Conservation (phyloP, 2,888 invertebrate genomes). For the Ellobium chinense region DNA sequence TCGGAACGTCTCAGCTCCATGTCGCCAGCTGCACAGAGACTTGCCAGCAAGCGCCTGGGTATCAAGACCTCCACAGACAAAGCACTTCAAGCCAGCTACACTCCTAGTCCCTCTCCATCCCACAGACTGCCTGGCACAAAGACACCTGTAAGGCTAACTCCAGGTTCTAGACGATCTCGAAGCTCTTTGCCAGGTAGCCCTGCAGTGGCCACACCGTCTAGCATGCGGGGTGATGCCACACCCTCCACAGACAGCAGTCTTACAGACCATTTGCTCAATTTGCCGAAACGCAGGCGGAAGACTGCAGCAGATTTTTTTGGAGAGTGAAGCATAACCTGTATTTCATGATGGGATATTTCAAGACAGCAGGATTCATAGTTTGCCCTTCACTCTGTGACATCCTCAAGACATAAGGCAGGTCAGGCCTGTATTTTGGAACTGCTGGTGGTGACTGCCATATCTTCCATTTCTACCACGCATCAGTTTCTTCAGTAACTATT, state of each 20-base stretch:
- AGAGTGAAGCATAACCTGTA: neutral
- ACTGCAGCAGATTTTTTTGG: slow-evolving; percentile 48
- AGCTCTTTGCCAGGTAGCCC: slow-evolving; percentile 40
- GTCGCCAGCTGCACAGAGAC: slow-evolving; percentile 95
- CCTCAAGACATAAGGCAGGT: too few species aligned
- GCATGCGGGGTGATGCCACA: slow-evolving; percentile 45
- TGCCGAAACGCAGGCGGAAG: slow-evolving; percentile 80
- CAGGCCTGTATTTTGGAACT: too few species aligned
- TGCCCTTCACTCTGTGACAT: too few species aligned
- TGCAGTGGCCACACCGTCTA: slow-evolving; percentile 51
- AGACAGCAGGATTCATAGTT: too few species aligned
- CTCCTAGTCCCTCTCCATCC: slow-evolving; percentile 80
- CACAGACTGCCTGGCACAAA: slow-evolving; percentile 71
- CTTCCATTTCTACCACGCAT: too few species aligned
- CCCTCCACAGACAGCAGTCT: slow-evolving; percentile 65
- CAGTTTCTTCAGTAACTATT: too few species aligned
- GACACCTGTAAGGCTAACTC: slow-evolving; percentile 65
- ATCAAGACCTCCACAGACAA: slow-evolving; percentile 81
- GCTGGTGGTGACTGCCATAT: too few species aligned
- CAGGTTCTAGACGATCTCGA: slow-evolving; percentile 45
- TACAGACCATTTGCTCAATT: slow-evolving; percentile 91
- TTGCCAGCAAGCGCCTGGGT: slow-evolving; percentile 87
- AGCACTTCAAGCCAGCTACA: slow-evolving; percentile 82
- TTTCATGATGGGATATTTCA: too few species aligned
- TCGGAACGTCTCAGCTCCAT: slow-evolving; percentile 92